Evolutionary conservation across 2,797 vertebrate genomes (phyloP), one percentile per base, ranked within the genome.

Genomic region (Galago senegalensis): DNA sequence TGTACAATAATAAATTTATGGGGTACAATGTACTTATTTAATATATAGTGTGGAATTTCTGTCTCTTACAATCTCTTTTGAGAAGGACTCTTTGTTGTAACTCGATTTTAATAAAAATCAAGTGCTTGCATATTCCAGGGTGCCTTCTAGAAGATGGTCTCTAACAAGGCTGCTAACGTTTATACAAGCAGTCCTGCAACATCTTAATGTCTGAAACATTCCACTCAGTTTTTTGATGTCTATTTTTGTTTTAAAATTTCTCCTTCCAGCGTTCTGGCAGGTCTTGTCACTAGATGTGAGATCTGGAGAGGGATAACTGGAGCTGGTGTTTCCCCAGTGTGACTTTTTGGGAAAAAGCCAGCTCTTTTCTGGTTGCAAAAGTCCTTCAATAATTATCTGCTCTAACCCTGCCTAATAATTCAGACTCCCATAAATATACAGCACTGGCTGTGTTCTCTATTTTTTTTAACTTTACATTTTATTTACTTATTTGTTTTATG

Each of bases 41-140:
- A 53, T 53, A 53, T 16, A 53, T 12, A 16, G 14, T 53, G 49
- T 53, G 49, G 49, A 53, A 53, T 53, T 53, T 92, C 25, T 67
- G 18, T 58, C n/a, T 90, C 73, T 40, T 34, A 9, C 29, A 20
- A 31, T 40, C 16, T 89, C 63, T 67, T 46, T 91, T 92, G 80
- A 56, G 60, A 7, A 53, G 8, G 37, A 60, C 21, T 60, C 56
- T 46, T 8, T 87, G 3, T 40, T 70, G n/a, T 56, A 89, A 87
- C 29, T 70, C 18, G 16, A 5, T 89, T 89, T 83, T 67, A 63
- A 53, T 79, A 87, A 94, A 89, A 87, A 84, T 60, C 46, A 89
- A 60, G 34, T 83, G 77, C 17, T 93, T 77, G 6, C n/a, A 4
- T 27, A 65, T 18, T 9, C 14, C 7, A 23, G 12, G 20, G 21